Evolutionary conservation across 2,113 vertebrate genomes (phyloP).

Genomic region (Probosciger aterrimus): DNA sequence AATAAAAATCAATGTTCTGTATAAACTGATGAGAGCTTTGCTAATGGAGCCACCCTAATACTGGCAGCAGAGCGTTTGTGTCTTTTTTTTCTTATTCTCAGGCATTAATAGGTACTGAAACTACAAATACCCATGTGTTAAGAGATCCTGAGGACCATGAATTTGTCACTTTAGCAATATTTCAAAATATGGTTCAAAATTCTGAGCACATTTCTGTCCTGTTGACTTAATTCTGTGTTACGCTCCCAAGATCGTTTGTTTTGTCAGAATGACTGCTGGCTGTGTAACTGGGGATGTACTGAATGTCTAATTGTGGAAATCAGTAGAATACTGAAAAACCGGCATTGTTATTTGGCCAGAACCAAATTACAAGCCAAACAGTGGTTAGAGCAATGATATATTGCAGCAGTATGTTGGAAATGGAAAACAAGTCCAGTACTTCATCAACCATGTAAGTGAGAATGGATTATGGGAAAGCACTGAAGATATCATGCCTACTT

Average conservation of each 20-base stretch:
- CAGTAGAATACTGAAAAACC: constrained; percentile 19
- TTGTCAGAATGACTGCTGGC: constrained; percentile 19
- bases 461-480: not conserved
- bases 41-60: not conserved
- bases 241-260: not conserved
- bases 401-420: not conserved
- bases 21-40: not conserved
- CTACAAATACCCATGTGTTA: not conserved
- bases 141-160: not conserved
- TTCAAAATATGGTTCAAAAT: constrained; percentile 9
- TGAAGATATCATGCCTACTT: not conserved
- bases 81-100: not conserved
- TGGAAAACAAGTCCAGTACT: not conserved
- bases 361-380: not conserved
- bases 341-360: constrained; percentile 6
- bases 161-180: not conserved
- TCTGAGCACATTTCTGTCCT: not conserved
- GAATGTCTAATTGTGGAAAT: constrained; percentile 39
- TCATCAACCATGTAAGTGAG: not conserved
- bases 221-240: constrained; percentile 23
- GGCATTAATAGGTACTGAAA: not conserved
- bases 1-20: not conserved
- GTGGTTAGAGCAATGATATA: not conserved
- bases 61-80: not conserved
- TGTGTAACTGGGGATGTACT: not conserved